Evolutionary conservation across 2,888 invertebrate species (phyloP).

Genomic region (Cryptocheilus praepositus): DNA sequence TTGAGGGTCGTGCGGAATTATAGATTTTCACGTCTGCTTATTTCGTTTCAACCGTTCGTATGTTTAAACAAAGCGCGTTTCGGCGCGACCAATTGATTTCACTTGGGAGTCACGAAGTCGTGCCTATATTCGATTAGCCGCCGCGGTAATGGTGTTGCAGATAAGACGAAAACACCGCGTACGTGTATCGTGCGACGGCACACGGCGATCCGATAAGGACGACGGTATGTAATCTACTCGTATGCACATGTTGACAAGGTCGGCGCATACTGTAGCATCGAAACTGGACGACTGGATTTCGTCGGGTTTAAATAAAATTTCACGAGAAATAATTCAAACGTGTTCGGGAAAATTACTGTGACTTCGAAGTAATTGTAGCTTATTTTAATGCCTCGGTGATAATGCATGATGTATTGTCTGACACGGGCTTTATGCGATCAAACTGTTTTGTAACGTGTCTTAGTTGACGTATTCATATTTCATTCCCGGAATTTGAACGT

Average conservation of each 20-base stretch:
- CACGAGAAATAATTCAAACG: too few relatives aligned
- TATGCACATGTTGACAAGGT: neutral
- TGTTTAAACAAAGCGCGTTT: too few relatives aligned
- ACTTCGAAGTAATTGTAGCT: too few relatives aligned
- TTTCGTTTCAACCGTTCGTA: too few relatives aligned
- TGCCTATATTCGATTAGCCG: neutral
- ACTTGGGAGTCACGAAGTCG: constrained; percentile 3
- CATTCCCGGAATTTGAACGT: neutral
- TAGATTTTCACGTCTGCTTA: too few relatives aligned
- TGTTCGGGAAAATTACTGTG: too few relatives aligned
- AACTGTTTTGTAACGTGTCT: neutral
- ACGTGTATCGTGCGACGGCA: neutral
- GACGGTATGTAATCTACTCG: constrained; percentile 1
- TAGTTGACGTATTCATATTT: constrained; percentile 7
- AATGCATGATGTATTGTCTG: too few relatives aligned
- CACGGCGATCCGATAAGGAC: neutral
- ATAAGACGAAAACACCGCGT: constrained; percentile 2
- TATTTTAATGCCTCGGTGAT: too few relatives aligned
- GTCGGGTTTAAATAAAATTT: too few relatives aligned
- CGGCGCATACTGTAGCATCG: too few relatives aligned
- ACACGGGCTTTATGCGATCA: too few relatives aligned
- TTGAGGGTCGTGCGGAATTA: too few relatives aligned
- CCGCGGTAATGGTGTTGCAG: neutral
- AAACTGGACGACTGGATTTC: neutral
- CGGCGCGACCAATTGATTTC: neutral